phyloP scores from a whole-genome alignment of 2,888 invertebrate genomes.

The Drosophila stalkeri region DNA sequence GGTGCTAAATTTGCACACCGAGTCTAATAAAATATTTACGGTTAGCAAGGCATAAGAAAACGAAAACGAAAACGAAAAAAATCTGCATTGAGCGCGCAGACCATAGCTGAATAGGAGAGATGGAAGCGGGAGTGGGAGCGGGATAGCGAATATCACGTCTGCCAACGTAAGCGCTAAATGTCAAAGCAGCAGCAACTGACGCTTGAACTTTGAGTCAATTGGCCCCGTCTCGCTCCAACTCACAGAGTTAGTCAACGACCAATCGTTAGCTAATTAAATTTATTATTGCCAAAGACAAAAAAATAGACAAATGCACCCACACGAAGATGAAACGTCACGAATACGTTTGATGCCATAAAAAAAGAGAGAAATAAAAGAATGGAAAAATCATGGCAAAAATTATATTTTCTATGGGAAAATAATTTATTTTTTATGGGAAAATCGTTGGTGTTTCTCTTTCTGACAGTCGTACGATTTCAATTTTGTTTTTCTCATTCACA shows the following conservation, averaged over 20 bases:
- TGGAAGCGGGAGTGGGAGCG: neutral
- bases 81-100: neutral
- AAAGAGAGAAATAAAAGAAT: constrained; percentile 18
- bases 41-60: constrained; percentile 40
- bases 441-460: constrained; percentile 49
- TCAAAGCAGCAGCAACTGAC: constrained; percentile 59
- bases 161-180: constrained; percentile 56
- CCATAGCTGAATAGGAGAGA: neutral
- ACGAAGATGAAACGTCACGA: constrained; percentile 69
- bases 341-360: constrained; percentile 37
- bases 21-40: constrained; percentile 73
- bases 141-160: constrained; percentile 57
- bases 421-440: constrained; percentile 57
- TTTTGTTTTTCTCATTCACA: constrained; percentile 15
- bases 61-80: constrained; percentile 11
- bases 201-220: constrained; percentile 45
- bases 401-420: constrained; percentile 58
- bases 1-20: constrained; percentile 54
- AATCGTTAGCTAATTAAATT: constrained; percentile 71
- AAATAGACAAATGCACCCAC: constrained; percentile 45
- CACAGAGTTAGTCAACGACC: constrained; percentile 2
- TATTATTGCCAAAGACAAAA: constrained; percentile 36
- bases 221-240: neutral
- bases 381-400: constrained; percentile 30
- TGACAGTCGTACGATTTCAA: constrained; percentile 49